A percentile compares a stretch with the other conserved stretches of the same genome.
These are phyloP conservation scores for Heliothis subflexa DNA, from an alignment of 1,140 invertebrate species.

Conservation along the genomic window DNA sequence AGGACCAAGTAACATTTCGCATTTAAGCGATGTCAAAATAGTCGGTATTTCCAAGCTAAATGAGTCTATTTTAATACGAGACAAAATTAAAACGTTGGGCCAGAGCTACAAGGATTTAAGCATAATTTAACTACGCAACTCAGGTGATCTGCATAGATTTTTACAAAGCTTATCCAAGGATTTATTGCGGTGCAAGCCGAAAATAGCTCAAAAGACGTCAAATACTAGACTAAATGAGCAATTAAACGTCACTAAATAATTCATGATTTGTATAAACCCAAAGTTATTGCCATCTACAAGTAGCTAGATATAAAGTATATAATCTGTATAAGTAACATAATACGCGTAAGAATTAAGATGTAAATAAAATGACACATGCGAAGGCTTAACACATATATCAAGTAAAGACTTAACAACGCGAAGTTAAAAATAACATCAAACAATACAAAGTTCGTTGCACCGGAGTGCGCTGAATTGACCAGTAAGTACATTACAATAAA, in stretches of 20 bases:
- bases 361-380: not conserved
- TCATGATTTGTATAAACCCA: too few species aligned
- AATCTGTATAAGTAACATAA: not conserved
- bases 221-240: too few species aligned
- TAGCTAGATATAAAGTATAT: too few species aligned
- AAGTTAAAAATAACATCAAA: constrained; percentile 46
- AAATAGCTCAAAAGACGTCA: too few species aligned
- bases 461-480: constrained; percentile 4
- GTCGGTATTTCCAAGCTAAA: not conserved
- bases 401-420: constrained; percentile 7
- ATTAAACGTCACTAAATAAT: too few species aligned
- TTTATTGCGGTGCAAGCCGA: too few species aligned
- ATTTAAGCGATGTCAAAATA: constrained; percentile 25
- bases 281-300: too few species aligned
- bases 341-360: not conserved
- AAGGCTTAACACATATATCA: constrained; percentile 11
- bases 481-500: not conserved
- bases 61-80: not conserved
- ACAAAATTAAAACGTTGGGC: not conserved
- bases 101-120: too few species aligned
- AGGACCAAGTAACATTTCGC: not conserved
- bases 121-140: too few species aligned
- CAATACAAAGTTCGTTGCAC: constrained; percentile 49
- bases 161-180: too few species aligned
- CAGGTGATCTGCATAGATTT: too few species aligned